Conservation (phyloP, 2,113 vertebrate species). For the Austrofundulus limnaeus region DNA sequence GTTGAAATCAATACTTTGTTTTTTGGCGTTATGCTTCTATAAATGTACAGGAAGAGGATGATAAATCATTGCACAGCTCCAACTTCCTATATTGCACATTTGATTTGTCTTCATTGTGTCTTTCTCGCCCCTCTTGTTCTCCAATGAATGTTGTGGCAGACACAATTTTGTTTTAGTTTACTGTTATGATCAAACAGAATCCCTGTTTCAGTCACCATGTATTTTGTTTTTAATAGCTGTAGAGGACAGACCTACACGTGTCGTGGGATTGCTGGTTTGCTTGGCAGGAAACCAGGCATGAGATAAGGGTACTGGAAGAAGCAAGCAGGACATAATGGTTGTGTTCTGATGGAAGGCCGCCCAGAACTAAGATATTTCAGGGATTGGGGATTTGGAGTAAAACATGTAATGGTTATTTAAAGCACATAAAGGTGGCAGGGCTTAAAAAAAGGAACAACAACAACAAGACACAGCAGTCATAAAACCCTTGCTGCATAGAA, state of each 20-base stretch:
- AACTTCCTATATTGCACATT: slow-evolving; percentile 49
- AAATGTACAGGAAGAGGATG: slow-evolving; percentile 49
- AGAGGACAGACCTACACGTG: slow-evolving; percentile 38
- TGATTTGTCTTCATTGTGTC: slow-evolving; percentile 46
- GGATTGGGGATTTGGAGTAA: slow-evolving; percentile 43
- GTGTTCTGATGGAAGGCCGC: slow-evolving; percentile 53
- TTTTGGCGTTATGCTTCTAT: slow-evolving; percentile 26
- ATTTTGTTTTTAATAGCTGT: slow-evolving; percentile 26
- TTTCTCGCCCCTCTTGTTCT: slow-evolving; percentile 30
- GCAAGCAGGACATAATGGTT: slow-evolving; percentile 48
- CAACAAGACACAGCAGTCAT: slow-evolving; percentile 49
- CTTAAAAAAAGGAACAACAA: slow-evolving; percentile 9
- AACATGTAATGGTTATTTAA: slow-evolving; percentile 40
- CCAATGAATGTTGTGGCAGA: slow-evolving; percentile 27
- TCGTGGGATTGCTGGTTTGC: slow-evolving; percentile 44
- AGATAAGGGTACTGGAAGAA: slow-evolving; percentile 37
- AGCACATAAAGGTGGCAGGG: slow-evolving; percentile 1
- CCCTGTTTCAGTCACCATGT: slow-evolving; percentile 11
- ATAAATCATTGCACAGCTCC: slow-evolving; percentile 64
- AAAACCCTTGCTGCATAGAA: slow-evolving; percentile 42
- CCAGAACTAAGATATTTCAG: slow-evolving; percentile 61
- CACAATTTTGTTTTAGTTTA: slow-evolving; percentile 20
- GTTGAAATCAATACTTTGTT: slow-evolving; percentile 54
- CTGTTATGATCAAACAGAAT: slow-evolving; percentile 36
- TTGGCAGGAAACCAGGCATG: slow-evolving; percentile 53